Evolutionary conservation across 2,797 vertebrate species (phyloP).

Genomic region (Bryconaethiops microstoma): DNA sequence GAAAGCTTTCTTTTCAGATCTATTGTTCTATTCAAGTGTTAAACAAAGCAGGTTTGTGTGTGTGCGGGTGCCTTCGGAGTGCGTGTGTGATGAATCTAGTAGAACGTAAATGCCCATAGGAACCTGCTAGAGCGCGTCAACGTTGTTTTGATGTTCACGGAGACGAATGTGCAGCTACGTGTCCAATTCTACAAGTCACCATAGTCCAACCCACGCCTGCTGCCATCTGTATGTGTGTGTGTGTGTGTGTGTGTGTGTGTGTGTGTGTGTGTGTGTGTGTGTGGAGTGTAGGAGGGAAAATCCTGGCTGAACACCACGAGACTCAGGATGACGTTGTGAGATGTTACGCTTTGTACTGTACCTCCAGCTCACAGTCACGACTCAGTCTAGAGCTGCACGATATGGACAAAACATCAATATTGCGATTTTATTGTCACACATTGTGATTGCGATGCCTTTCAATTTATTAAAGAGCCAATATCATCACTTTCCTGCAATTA

Average conservation of each 20-base stretch:
- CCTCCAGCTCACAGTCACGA: conserved; percentile 1
- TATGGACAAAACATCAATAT: neutral
- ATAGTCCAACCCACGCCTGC: conserved; percentile 23
- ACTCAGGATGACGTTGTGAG: neutral
- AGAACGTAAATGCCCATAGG: neutral
- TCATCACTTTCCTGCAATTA: too few relatives aligned
- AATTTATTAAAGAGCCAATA: too few relatives aligned
- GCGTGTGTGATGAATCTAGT: neutral
- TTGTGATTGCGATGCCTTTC: too few relatives aligned
- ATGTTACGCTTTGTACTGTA: conserved; percentile 3
- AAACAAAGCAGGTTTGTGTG: neutral
- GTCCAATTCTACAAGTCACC: neutral
- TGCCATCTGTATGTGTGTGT: conserved; percentile 29
- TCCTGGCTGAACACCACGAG: neutral
- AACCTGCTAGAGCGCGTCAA: neutral
- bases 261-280: too few relatives aligned
- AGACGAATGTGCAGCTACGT: neutral
- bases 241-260: neutral
- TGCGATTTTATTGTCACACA: too few relatives aligned
- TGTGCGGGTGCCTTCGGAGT: neutral
- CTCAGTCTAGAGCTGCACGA: neutral
- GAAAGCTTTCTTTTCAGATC: neutral
- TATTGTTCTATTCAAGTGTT: conserved; percentile 5
- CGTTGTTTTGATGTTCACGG: neutral
- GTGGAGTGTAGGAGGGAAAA: conserved; percentile 52